Percentiles rank a stretch among this genome's conserved stretches.
phyloP scores from a whole-genome alignment of 2,797 vertebrate species.

The Enteromius treurensis region DNA sequence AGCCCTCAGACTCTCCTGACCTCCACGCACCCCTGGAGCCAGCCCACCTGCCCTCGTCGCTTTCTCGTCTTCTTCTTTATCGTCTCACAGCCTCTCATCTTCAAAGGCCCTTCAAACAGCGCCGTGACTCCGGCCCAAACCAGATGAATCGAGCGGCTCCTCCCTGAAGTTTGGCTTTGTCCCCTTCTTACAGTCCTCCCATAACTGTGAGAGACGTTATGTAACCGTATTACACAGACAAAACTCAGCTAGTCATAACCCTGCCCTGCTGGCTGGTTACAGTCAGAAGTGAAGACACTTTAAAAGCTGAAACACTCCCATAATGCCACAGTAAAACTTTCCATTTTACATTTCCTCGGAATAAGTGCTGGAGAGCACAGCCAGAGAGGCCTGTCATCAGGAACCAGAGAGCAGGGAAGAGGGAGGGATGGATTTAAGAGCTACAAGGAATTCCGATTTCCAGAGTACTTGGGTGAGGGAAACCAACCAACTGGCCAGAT shows the following conservation, averaged over 20 bases:
- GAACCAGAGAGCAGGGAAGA: slow-evolving; percentile 4
- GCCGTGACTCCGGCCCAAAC: background rate
- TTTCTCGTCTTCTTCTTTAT: background rate
- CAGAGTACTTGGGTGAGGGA: slow-evolving; percentile 1
- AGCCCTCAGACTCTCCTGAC: slow-evolving; percentile 34
- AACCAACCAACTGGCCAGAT: background rate
- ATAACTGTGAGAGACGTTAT: slow-evolving; percentile 23
- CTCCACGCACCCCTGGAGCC: slow-evolving; percentile 20
- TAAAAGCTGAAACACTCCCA: background rate
- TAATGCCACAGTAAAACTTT: slow-evolving; percentile 39
- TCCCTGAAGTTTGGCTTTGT: slow-evolving; percentile 22
- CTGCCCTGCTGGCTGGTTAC: slow-evolving; percentile 4
- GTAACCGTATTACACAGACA: slow-evolving; percentile 6
- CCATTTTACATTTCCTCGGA: slow-evolving; percentile 32
- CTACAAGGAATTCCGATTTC: slow-evolving; percentile 31
- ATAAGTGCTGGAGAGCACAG: slow-evolving; percentile 20
- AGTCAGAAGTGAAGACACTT: slow-evolving; percentile 26
- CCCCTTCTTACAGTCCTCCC: background rate
- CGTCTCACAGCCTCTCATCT: slow-evolving; percentile 7
- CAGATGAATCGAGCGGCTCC: slow-evolving; percentile 2
- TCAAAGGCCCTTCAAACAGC: slow-evolving; percentile 30
- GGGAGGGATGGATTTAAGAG: slow-evolving; percentile 35
- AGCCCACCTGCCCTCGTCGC: slow-evolving; percentile 40
- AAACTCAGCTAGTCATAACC: slow-evolving; percentile 25
- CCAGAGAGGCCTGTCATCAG: slow-evolving; percentile 34